These are phyloP conservation scores for Brachionus paranguensis DNA, from an alignment of 1,140 invertebrate genomes.

Conservation along the genomic window DNA sequence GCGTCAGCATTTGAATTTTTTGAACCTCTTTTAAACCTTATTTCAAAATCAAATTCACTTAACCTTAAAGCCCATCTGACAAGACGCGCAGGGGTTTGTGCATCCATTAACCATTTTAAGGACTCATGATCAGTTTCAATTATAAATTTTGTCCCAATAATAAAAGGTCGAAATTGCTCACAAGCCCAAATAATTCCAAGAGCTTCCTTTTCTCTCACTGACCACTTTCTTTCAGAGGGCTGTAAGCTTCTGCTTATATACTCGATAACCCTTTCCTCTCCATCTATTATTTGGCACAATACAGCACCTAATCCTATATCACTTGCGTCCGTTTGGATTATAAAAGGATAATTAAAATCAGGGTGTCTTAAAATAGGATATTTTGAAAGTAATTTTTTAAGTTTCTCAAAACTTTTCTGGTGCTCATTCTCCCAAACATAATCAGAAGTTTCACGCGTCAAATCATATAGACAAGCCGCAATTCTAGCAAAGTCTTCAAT, in stretches of 20 bases:
- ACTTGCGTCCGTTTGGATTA: conserved; percentile 41
- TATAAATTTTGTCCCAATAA: conserved; percentile 3
- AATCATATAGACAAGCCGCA: conserved; percentile 42
- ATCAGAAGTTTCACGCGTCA: background rate
- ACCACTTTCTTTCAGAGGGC: background rate
- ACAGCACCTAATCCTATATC: conserved; percentile 40
- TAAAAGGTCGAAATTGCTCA: background rate
- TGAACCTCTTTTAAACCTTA: conserved; percentile 51
- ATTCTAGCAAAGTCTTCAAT: conserved; percentile 41
- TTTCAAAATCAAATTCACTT: conserved; percentile 55
- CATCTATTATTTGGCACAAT: conserved; percentile 39
- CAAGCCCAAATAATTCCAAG: background rate
- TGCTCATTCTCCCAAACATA: background rate
- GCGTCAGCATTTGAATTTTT: conserved; percentile 48
- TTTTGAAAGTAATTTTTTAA: background rate
- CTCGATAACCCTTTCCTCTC: conserved; percentile 3
- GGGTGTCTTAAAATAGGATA: background rate
- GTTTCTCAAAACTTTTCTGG: background rate
- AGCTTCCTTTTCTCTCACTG: background rate
- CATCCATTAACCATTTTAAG: conserved; percentile 1
- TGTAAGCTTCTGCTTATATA: conserved; percentile 3
- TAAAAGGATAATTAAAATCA: conserved; percentile 31
- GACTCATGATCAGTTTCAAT: conserved; percentile 15
- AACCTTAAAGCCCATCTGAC: conserved; percentile 57
- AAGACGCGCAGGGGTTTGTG: conserved; percentile 20